Evolutionary conservation across 2,888 invertebrate genomes (phyloP).

Genomic region (Uropetala carovei): DNA sequence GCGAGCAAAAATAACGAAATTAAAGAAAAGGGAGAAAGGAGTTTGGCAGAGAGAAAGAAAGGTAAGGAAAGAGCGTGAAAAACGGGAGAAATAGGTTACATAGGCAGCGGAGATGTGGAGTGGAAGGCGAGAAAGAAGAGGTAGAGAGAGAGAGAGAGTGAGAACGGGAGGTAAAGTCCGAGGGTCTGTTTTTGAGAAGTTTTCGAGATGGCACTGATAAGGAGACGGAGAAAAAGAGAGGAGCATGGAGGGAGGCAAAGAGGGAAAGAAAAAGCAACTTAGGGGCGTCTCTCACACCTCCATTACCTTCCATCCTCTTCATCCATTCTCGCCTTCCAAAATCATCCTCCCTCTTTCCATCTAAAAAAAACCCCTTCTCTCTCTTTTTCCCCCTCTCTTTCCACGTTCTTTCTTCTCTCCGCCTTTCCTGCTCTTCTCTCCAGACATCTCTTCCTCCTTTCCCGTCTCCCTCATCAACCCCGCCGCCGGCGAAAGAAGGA

Average conservation of each 20-base stretch:
- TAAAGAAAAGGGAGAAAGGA: too few species aligned
- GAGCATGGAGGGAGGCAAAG: not conserved
- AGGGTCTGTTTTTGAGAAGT: conserved; percentile 62
- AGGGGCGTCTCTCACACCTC: conserved; percentile 38
- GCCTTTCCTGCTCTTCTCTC: not conserved
- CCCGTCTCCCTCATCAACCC: conserved; percentile 26
- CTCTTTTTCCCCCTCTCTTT: not conserved
- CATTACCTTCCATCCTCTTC: conserved; percentile 35
- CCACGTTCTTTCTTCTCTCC: not conserved
- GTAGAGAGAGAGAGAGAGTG: not conserved
- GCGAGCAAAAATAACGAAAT: too few species aligned
- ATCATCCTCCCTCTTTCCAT: not conserved
- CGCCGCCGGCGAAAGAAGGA: conserved; percentile 8
- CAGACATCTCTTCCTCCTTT: too few species aligned
- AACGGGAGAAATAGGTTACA: not conserved
- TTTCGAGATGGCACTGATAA: conserved; percentile 62
- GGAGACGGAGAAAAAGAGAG: not conserved
- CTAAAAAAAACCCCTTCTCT: not conserved
- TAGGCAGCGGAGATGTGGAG: not conserved
- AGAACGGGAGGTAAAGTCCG: conserved; percentile 25
- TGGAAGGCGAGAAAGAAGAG: not conserved
- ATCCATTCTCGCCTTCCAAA: not conserved
- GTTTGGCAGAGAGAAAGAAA: not conserved
- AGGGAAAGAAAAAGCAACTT: not conserved
- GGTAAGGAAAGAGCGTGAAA: not conserved